A percentile compares a stretch with the other conserved stretches of the same genome.
Conservation (phyloP, 2,113 vertebrate species). For the Choloepus hoffmanni region DNA sequence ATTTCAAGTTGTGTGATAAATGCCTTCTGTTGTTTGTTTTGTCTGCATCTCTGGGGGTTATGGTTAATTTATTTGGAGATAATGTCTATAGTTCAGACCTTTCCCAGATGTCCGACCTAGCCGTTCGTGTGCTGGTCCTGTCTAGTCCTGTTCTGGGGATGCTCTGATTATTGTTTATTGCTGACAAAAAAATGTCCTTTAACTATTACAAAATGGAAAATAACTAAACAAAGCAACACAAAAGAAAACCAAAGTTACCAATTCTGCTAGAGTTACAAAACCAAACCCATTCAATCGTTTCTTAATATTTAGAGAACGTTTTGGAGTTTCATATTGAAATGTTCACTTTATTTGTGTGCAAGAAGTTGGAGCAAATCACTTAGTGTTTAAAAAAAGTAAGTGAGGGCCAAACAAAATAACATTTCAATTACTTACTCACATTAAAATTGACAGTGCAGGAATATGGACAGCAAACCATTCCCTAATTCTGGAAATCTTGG, state of each 20-base stretch:
- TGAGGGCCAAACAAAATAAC: background rate
- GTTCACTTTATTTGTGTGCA: background rate
- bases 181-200: background rate
- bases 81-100: background rate
- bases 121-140: background rate
- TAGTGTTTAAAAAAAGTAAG: background rate
- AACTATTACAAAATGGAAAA: conserved; percentile 2
- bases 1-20: conserved; percentile 19
- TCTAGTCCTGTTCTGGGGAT: background rate
- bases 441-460: background rate
- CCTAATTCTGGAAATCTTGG: background rate
- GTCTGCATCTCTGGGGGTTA: background rate
- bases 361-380: background rate
- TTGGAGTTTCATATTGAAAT: background rate
- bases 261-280: conserved; percentile 9
- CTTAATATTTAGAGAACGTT: background rate
- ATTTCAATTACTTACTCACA: background rate
- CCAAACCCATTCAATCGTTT: background rate
- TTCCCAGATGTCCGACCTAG: background rate
- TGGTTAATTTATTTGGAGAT: background rate
- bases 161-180: background rate
- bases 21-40: conserved; percentile 5
- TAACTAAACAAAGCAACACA: background rate
- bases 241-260: background rate
- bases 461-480: background rate